Conservation (phyloP, 2,113 vertebrate genomes). For the Corydoras sp. region DNA sequence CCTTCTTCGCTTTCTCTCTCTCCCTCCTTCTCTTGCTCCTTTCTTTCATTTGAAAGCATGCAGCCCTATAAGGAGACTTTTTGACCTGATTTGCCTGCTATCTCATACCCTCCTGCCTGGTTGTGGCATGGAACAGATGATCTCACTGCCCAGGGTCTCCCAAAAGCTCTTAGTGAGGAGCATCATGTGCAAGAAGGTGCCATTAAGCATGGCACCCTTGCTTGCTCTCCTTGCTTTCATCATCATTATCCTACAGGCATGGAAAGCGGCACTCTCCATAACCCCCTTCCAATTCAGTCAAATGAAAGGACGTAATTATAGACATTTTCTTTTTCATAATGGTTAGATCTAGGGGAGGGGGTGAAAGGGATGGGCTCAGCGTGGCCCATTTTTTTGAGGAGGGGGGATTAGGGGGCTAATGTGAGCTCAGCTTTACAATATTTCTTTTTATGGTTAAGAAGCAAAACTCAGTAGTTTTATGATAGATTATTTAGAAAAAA, state of each 20-base stretch:
- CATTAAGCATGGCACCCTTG: constrained; percentile 34
- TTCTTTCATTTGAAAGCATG: no score
- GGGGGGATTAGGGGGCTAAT: no score
- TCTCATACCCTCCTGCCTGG: constrained; percentile 5
- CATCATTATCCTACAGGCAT: constrained; percentile 33
- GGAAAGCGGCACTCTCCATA: constrained; percentile 2
- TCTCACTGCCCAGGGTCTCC: background rate
- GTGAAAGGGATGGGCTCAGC: constrained; percentile 17
- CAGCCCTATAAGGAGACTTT: background rate
- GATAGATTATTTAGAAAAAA: no score
- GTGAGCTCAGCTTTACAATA: no score
- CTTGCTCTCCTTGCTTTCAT: constrained; percentile 35
- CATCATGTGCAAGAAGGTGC: constrained; percentile 5
- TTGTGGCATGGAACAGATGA: constrained; percentile 22
- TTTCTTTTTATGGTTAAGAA: no score
- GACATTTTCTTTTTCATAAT: constrained; percentile 31
- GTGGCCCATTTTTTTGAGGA: background rate
- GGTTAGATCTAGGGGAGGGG: constrained; percentile 13
- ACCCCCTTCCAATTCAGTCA: constrained; percentile 4
- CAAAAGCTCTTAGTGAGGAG: constrained; percentile 5
- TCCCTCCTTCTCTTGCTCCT: no score
- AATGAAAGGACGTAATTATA: constrained; percentile 27
- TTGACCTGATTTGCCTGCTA: background rate
- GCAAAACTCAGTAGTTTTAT: no score
- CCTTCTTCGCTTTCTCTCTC: no score